A percentile compares a stretch with the other conserved stretches of the same genome.
Evolutionary conservation across 2,113 vertebrate species (phyloP).

Genomic region (Aspiorhynchus laticeps): DNA sequence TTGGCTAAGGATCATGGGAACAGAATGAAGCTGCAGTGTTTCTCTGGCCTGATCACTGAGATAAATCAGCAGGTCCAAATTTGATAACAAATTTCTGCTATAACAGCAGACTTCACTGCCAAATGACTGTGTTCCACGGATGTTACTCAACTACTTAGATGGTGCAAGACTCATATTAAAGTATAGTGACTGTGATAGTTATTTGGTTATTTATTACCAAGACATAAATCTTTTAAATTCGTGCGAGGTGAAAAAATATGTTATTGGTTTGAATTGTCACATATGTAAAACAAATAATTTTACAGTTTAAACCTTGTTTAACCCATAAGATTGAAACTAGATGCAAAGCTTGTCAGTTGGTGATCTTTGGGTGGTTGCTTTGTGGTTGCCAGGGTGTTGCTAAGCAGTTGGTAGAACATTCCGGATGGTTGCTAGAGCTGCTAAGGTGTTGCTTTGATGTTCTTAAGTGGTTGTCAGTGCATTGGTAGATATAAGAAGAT

Average conservation of each 20-base stretch:
- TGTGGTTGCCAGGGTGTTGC: too few relatives aligned
- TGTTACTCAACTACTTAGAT: slow-evolving; percentile 15
- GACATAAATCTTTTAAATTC: background rate
- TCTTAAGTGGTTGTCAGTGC: too few relatives aligned
- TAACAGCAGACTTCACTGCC: slow-evolving; percentile 33
- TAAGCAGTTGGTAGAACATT: too few relatives aligned
- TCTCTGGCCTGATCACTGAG: slow-evolving; percentile 57
- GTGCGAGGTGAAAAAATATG: background rate
- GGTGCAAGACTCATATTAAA: background rate
- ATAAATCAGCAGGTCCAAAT: slow-evolving; percentile 52
- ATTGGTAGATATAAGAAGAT: too few relatives aligned
- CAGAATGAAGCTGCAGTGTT: slow-evolving; percentile 50
- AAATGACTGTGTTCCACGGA: background rate
- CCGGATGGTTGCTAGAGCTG: too few relatives aligned
- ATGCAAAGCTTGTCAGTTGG: background rate
- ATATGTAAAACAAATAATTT: background rate
- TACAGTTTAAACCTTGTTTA: background rate
- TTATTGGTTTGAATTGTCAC: background rate
- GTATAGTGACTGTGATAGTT: background rate
- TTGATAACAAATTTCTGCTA: slow-evolving; percentile 45
- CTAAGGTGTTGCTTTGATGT: too few relatives aligned
- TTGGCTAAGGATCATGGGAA: slow-evolving; percentile 52
- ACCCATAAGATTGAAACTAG: background rate
- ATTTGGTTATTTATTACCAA: background rate
- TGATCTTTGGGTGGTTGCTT: too few relatives aligned